Base-by-base conservation (phyloP, 2,797 vertebrate genomes). In the Argyrosomus regius region DNA sequence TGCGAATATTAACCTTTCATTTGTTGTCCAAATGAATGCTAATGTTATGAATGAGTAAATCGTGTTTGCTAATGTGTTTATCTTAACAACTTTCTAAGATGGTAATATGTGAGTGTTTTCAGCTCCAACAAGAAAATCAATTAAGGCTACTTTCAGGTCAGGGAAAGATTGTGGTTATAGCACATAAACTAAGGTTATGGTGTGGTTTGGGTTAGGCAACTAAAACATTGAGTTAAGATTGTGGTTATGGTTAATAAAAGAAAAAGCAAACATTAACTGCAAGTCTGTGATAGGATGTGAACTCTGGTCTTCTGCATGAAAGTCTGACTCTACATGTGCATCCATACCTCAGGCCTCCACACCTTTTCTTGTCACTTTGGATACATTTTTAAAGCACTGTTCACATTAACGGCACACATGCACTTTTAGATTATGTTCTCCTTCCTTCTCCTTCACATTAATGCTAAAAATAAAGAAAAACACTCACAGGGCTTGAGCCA, bases 321-420 rank as follows among this genome's bases (percentile, higher is more conserved):
- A 26, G 60, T 57, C 26, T 46, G 2, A 75, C 12, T 13, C 56
- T 24, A 22, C 72, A 64, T 22, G 18, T 3, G 8, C 53, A 24
- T 58, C 0, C 12, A 41, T 5, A 46, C n/a, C 2, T 2, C 5
- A 3, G 26, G 12, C 11, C 18, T 43, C 0, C 45, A n/a, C 28
- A 24, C 31, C 1, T 14, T 7, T 20, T 43, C 24, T 60, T 31
- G 16, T 17, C 8, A 0, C 18, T 39, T 52, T 54, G 41, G 8
- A 43, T 66, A 4, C 18, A 61, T 67, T 20, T 20, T 56, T 5
- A 50, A 52, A 65, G 5, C 13, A 10, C n/a, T 46, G 45, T 31
- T 64, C n/a, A 35, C 52, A 35, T 28, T 28, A 28, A 28, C 59
- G 16, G 65, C 59, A 41, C 28, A 71, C 31, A 64, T 13, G 52